phyloP scores from a whole-genome alignment of 2,888 invertebrate species.

The Andrena minutula region DNA sequence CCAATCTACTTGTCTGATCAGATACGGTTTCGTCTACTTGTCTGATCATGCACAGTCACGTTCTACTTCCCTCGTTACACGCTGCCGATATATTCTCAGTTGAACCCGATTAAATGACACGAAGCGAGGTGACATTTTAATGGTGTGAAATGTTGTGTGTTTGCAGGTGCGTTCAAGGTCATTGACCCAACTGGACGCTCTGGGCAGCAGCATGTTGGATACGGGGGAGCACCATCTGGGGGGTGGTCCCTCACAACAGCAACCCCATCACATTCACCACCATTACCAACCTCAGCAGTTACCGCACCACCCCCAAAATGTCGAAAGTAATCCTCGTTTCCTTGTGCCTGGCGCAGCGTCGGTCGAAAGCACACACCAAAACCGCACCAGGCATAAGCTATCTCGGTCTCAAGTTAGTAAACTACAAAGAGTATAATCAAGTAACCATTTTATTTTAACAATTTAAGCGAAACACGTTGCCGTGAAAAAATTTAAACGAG shows the following conservation, averaged over 20 bases:
- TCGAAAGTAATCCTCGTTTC: slow-evolving; percentile 84
- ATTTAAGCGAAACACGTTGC: not conserved
- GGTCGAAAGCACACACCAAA: slow-evolving; percentile 82
- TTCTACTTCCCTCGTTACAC: not conserved
- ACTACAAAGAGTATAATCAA: not conserved
- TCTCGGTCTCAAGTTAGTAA: slow-evolving; percentile 87
- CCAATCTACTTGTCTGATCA: not conserved
- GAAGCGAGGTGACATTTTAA: not conserved
- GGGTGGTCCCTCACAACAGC: slow-evolving; percentile 76
- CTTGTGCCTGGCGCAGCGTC: slow-evolving; percentile 84
- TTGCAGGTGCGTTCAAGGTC: slow-evolving; percentile 90
- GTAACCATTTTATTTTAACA: not conserved
- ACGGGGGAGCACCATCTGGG: slow-evolving; percentile 80
- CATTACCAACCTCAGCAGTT: slow-evolving; percentile 83
- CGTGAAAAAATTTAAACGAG: not conserved
- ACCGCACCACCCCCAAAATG: slow-evolving; percentile 82
- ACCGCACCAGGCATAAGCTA: slow-evolving; percentile 87
- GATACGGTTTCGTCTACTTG: not conserved
- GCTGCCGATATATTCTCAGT: not conserved
- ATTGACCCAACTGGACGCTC: slow-evolving; percentile 90
- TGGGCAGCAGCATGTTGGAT: slow-evolving; percentile 86
- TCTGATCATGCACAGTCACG: not conserved
- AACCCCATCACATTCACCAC: slow-evolving; percentile 78
- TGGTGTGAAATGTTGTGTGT: not conserved
- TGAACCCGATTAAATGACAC: too few relatives aligned